phyloP scores from a whole-genome alignment of 2,797 vertebrate species.

The Mormyrus hasselquistii region DNA sequence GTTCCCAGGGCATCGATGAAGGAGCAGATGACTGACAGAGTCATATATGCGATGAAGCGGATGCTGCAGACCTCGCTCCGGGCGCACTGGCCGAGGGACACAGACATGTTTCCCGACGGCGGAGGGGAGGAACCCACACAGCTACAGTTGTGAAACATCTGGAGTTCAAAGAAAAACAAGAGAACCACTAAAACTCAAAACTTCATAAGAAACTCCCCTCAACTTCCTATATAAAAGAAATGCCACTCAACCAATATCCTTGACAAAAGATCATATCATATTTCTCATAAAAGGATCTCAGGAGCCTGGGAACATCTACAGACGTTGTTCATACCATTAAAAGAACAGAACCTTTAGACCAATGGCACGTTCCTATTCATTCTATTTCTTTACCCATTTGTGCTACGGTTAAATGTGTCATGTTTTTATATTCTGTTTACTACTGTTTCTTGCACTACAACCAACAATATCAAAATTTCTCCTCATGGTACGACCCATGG shows the following conservation, averaged over 20 bases:
- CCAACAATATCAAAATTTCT: background rate
- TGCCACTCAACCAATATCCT: background rate
- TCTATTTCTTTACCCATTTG: background rate
- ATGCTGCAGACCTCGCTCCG: slow-evolving; percentile 60
- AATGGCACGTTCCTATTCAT: background rate
- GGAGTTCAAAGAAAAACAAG: slow-evolving; percentile 27
- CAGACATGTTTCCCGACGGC: slow-evolving; percentile 64
- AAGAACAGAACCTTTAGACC: background rate
- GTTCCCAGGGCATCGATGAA: slow-evolving; percentile 80
- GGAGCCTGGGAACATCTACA: background rate
- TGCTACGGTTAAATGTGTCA: background rate
- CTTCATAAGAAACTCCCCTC: background rate
- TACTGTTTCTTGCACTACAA: background rate
- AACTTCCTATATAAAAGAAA: background rate
- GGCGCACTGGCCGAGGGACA: slow-evolving; percentile 73
- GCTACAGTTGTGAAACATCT: slow-evolving; percentile 85
- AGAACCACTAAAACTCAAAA: background rate
- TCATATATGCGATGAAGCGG: slow-evolving; percentile 80
- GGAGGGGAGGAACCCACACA: slow-evolving; percentile 66
- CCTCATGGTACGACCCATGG: background rate
- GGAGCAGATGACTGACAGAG: slow-evolving; percentile 68
- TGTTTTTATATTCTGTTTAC: background rate
- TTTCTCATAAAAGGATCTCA: background rate
- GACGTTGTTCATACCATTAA: background rate
- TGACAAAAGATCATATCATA: background rate